Evolutionary conservation across 1,140 invertebrate species (phyloP).

Genomic region (Leptonema lineaticorne): DNA sequence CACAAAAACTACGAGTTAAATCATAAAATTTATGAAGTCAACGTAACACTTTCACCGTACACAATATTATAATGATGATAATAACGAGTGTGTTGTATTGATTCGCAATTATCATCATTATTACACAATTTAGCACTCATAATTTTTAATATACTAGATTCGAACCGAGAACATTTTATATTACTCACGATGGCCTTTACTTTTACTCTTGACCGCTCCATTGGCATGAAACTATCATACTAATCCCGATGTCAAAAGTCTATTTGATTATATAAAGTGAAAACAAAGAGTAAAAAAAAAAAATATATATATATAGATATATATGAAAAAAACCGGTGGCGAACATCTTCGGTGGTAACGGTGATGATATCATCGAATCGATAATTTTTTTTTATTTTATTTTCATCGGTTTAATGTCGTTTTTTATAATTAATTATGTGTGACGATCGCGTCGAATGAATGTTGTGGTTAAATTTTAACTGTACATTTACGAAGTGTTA

Average conservation of each 20-base stretch:
- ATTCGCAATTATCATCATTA: too few relatives aligned
- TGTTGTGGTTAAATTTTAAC: too few relatives aligned
- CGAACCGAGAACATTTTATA: neutral
- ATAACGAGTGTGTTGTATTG: too few relatives aligned
- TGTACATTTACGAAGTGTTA: too few relatives aligned
- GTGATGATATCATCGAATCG: conserved; percentile 32
- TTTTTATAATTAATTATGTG: too few relatives aligned
- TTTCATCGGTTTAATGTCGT: too few relatives aligned
- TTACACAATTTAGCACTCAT: too few relatives aligned
- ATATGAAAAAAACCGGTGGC: conserved; percentile 22
- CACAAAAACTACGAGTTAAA: too few relatives aligned
- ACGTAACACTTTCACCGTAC: neutral
- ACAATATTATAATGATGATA: neutral
- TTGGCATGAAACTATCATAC: conserved; percentile 37
- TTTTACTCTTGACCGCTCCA: conserved; percentile 38
- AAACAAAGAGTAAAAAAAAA: conserved; percentile 37
- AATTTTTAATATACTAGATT: neutral
- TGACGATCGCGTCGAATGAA: too few relatives aligned
- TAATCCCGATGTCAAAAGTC: conserved; percentile 29
- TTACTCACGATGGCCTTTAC: conserved; percentile 37
- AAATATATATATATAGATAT: conserved; percentile 7
- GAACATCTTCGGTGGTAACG: too few relatives aligned
- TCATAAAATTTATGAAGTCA: too few relatives aligned
- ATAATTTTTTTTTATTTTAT: too few relatives aligned
- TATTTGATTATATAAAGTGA: conserved; percentile 39